These are phyloP conservation scores for Morinoia aosen DNA, from an alignment of 2,888 invertebrate species.

Conservation along the genomic window DNA sequence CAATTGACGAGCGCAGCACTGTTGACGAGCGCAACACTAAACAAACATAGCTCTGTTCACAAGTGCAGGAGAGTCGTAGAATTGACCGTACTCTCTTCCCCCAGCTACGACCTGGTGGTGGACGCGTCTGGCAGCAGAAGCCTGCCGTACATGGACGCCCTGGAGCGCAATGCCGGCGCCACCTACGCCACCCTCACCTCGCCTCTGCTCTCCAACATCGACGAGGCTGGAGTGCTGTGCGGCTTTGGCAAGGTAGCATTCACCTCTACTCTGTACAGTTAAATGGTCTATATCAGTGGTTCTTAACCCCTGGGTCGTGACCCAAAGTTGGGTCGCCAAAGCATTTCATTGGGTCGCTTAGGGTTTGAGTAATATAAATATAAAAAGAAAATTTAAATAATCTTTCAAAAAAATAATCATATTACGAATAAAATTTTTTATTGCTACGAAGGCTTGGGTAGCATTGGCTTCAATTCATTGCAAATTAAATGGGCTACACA, in stretches of 20 bases:
- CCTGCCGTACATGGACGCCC: constrained; percentile 71
- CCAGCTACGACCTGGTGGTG: constrained; percentile 84
- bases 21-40: too few relatives aligned
- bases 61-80: too few relatives aligned
- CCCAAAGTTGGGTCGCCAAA: not conserved
- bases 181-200: constrained; percentile 86
- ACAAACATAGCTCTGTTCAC: too few relatives aligned
- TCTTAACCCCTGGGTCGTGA: too few relatives aligned
- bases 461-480: too few relatives aligned
- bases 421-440: too few relatives aligned
- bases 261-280: not conserved
- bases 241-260: constrained; percentile 75
- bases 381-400: too few relatives aligned
- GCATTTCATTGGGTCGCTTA: not conserved
- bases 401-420: too few relatives aligned
- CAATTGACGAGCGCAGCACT: too few relatives aligned
- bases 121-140: constrained; percentile 81
- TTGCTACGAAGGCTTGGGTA: too few relatives aligned
- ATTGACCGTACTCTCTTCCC: constrained; percentile 66
- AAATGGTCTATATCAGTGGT: not conserved
- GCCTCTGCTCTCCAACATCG: constrained; percentile 85
- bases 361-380: too few relatives aligned
- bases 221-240: constrained; percentile 80
- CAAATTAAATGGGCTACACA: not conserved
- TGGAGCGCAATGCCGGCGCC: constrained; percentile 77